phyloP scores from a whole-genome alignment of 2,888 invertebrate genomes.

The Drosophila mimetica region DNA sequence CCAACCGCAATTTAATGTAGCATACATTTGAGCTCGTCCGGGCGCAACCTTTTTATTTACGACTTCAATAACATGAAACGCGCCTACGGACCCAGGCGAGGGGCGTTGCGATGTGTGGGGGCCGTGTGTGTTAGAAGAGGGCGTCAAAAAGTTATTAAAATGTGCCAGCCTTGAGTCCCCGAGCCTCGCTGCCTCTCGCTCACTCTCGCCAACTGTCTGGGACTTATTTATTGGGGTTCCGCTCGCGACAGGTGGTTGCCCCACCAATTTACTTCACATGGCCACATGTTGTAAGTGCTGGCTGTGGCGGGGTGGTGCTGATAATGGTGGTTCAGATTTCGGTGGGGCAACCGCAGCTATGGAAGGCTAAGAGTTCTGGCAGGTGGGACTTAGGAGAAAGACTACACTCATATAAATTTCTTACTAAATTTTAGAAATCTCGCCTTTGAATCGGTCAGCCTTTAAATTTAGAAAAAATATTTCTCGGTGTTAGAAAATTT shows the following conservation, averaged over 20 bases:
- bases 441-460: too few relatives aligned
- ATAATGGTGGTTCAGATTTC: slow-evolving; percentile 21
- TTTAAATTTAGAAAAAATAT: too few relatives aligned
- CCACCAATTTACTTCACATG: slow-evolving; percentile 27
- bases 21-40: slow-evolving; percentile 53
- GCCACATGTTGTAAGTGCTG: slow-evolving; percentile 39
- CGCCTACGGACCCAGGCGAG: slow-evolving; percentile 36
- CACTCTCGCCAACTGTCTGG: slow-evolving; percentile 32
- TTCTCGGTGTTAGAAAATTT: too few relatives aligned
- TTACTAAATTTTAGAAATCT: too few relatives aligned
- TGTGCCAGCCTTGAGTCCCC: slow-evolving; percentile 54
- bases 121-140: slow-evolving; percentile 24
- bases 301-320: slow-evolving; percentile 6
- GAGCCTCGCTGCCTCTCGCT: slow-evolving; percentile 8
- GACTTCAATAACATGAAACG: slow-evolving; percentile 73
- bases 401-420: too few relatives aligned
- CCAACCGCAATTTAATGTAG: slow-evolving; percentile 76
- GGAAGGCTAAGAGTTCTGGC: background rate
- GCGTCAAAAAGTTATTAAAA: slow-evolving; percentile 72
- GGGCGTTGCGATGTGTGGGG: slow-evolving; percentile 21
- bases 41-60: slow-evolving; percentile 72
- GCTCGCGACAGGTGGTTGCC: slow-evolving; percentile 77
- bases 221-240: slow-evolving; percentile 69
- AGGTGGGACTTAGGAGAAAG: background rate
- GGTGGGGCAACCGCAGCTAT: background rate